Evolutionary conservation across 1,140 invertebrate species (phyloP), one percentile per base, ranked within the genome.

Genomic region (Plutomurus gul): DNA sequence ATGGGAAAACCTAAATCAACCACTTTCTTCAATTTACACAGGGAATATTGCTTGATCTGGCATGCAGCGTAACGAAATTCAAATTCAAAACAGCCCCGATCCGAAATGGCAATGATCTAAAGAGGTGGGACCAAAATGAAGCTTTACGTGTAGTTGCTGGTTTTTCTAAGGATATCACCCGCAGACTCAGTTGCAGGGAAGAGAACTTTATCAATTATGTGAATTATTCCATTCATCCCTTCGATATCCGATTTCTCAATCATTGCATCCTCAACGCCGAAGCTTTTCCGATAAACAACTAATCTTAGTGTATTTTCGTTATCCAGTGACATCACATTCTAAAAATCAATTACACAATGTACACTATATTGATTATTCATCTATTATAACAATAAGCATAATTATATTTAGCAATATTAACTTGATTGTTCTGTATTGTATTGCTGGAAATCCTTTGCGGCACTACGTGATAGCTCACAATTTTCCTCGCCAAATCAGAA

Each of bases 211-310:
- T 86, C 88, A 40, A 90, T 87, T 20, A 89, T 85, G 81, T 91
- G 89, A 46, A 91, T 84, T 2, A 89, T 86, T 5, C 90, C 89
- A 83, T 91, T 90, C 25, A 87, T 87, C 10, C 88, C 88, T 65
- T 89, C 87, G 70, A 88, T 85, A 80, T 90, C 87, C 0, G 84
- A 76, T 49, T 86, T 84, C 33, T 86, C 85, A 30, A 89, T 86
- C 16, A 87, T 84, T 0, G 88, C 88, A 36, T 87, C 85, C 81
- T 89, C 88, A 0, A 89, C 87, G 8, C 87, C 87, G 2, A 85
- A 81, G 5, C 82, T 83, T 47, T 87, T 87, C 10, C 87, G 81
- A 77, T 87, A 87, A 6, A 85, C 79, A 6, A 75, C 5, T 0
- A 89, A 81, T 3, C 88, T 82, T 3, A 89, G 80, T 10, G 85